Base-by-base conservation (phyloP, 1,140 invertebrate species). In the Drosophila repleta region DNA sequence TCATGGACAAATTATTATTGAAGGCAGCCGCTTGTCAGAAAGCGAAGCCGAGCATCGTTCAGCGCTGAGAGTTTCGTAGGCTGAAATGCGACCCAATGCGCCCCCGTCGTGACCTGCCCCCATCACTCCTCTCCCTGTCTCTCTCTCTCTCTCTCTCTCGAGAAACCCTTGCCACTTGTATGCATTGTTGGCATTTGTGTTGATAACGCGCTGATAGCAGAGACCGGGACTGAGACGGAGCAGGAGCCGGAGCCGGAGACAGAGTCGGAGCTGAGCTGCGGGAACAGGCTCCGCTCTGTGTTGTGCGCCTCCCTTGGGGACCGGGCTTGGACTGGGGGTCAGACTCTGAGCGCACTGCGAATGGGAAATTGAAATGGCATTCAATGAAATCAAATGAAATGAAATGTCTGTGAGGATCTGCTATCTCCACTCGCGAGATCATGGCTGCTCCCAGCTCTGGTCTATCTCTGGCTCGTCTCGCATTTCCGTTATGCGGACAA, bases 1-100 rank as follows among this genome's bases (percentile, higher is more conserved):
- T 89, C 81, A 90, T 85, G 85, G 80, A 66, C 85, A 90, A 90
- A 89, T 89, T 90, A 83, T 89, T 90, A 90, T 87, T 88, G 79
- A 88, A 82, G 82, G 64, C 77, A 62, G 57, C 57, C 61, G 51
- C 62, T 57, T 66, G 76, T 74, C 68, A 73, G 49, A 65, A 26
- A 43, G 20, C 21, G 29, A 32, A 15, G 17, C 39, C 37, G 43
- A 20, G 58, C 26, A 45, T 35, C 32, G n/a, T 29, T 52, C n/a
- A 20, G 21, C 53, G 53, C 56, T 53, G 37, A 43, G 57, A 55
- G 45, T 52, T 58, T 65, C 41, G 29, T 63, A 41, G 61, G 61
- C 51, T 35, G 20, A 43, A 45, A 45, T 17, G 49, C 24, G 41
- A 48, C 18, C 13, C 35, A 24, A n/a, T 37, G 55, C 64, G 49